Conservation (phyloP, 1,140 invertebrate species). For the Papilio glaucus region DNA sequence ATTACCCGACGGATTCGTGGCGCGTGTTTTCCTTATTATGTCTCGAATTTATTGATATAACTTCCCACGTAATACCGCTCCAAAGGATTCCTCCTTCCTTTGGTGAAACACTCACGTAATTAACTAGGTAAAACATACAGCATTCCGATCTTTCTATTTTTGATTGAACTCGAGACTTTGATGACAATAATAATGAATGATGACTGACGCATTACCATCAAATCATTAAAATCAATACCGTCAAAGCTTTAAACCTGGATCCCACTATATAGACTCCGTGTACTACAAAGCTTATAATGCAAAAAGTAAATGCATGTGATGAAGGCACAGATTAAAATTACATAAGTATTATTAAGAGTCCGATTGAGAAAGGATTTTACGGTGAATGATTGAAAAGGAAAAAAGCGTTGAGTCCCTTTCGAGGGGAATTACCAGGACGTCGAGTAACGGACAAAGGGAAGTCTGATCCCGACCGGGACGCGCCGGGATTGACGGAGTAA, state of each 20-base stretch:
- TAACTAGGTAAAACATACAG: background rate
- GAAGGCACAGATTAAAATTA: background rate
- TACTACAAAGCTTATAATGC: too few species aligned
- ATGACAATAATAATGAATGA: too few species aligned
- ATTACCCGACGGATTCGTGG: slow-evolving; percentile 48
- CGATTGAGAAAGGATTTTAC: background rate
- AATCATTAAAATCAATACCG: too few species aligned
- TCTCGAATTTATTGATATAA: background rate
- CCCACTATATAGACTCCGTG: too few species aligned
- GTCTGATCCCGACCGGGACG: background rate
- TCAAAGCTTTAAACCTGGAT: too few species aligned
- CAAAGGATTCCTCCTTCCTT: background rate
- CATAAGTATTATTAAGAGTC: background rate
- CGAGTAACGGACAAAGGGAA: background rate
- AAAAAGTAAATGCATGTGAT: too few species aligned
- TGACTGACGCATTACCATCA: too few species aligned
- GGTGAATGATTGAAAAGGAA: background rate
- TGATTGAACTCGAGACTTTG: too few species aligned
- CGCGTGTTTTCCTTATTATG: slow-evolving; percentile 10
- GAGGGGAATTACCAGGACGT: background rate
- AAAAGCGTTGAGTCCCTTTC: slow-evolving; percentile 4
- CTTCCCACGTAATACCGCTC: background rate
- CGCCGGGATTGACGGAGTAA: background rate
- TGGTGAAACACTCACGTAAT: background rate
- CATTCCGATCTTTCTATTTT: background rate